Base-by-base conservation (phyloP, 2,888 invertebrate species). In the Nesidiocoris tenuis region DNA sequence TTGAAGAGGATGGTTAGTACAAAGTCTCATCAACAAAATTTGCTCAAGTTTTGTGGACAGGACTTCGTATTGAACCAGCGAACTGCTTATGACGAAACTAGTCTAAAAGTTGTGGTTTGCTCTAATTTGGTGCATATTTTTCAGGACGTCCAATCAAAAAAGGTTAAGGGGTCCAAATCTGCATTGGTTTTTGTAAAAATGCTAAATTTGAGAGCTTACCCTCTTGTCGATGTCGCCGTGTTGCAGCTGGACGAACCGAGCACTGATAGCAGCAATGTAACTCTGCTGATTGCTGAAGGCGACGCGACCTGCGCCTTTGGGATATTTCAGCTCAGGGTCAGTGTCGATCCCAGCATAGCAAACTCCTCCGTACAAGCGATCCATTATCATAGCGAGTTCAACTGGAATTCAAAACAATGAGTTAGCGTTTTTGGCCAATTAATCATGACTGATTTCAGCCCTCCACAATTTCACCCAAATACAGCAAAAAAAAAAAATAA, bases 261-360 rank as follows among this genome's bases (percentile, higher is more conserved):
- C 98, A 81, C 95, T 95, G 82, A 99, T 98, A 80, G 98, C 99
- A 74, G 98, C 96, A 82, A 99, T 98, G 86, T 98, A 99, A 83
- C 97, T 97, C 86, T 98, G 96, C 85, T 98, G 97, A 86, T 97
- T 98, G 80, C 96, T 95, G 87, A 99, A 99, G 59, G 98, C 98
- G 79, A 99, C 98, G 77, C 99, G 89, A 0, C 98, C 98, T 63
- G 98, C 98, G 74, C 98, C 98, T 87, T 99, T 98, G 16, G 98
- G 98, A 85, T 99, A 99, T 84, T 98, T 98, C 81, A 99, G 88
- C 84, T 99, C 98, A 0, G 98, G 98, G 85, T 99, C 99, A 1
- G 98, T 99, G 86, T 99, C 98, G 84, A 99, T 98, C 82, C 98
- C 98, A 61, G 98, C 98, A 86, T 99, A 99, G 85, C 98, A 98